Percentiles rank a stretch among this genome's conserved stretches.
These are phyloP conservation scores for Edolisoma coerulescens DNA, from an alignment of 2,113 vertebrate genomes.

Conservation along the genomic window DNA sequence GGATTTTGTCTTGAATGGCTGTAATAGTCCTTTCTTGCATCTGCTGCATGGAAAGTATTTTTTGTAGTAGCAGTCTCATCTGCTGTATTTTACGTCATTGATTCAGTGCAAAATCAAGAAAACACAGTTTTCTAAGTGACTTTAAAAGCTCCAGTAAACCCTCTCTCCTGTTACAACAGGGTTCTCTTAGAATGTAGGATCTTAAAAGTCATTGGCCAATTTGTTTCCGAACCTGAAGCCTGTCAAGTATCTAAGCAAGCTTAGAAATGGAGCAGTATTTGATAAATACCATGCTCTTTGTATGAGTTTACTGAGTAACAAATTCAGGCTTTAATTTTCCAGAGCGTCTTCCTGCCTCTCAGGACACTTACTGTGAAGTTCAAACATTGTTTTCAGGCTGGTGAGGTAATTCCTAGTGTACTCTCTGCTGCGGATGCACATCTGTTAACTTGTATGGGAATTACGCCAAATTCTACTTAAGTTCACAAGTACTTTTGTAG, in stretches of 20 bases:
- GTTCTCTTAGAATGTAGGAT: not conserved
- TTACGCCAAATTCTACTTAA: not conserved
- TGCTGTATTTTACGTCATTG: not conserved
- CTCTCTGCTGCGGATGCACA: not conserved
- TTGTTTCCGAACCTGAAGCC: not conserved
- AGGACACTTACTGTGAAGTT: not conserved
- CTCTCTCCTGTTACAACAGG: not conserved
- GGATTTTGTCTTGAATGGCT: not conserved
- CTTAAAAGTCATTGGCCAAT: not conserved
- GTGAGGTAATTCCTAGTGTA: conserved; percentile 38
- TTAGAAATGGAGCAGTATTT: not conserved
- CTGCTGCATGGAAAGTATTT: not conserved
- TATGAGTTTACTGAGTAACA: not conserved
- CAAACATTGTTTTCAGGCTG: conserved; percentile 30
- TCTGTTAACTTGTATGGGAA: not conserved
- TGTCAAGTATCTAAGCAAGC: not conserved
- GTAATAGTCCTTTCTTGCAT: not conserved
- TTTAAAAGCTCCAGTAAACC: not conserved
- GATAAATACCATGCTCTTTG: not conserved
- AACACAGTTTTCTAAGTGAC: not conserved
- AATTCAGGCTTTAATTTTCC: not conserved
- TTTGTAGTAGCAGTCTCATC: not conserved
- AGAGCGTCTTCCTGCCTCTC: conserved; percentile 18
- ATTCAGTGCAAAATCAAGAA: not conserved
- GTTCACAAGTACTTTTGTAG: not conserved